These are phyloP conservation scores for Macropus fuliginosus DNA, from an alignment of 2,797 vertebrate genomes.

Conservation along the genomic window DNA sequence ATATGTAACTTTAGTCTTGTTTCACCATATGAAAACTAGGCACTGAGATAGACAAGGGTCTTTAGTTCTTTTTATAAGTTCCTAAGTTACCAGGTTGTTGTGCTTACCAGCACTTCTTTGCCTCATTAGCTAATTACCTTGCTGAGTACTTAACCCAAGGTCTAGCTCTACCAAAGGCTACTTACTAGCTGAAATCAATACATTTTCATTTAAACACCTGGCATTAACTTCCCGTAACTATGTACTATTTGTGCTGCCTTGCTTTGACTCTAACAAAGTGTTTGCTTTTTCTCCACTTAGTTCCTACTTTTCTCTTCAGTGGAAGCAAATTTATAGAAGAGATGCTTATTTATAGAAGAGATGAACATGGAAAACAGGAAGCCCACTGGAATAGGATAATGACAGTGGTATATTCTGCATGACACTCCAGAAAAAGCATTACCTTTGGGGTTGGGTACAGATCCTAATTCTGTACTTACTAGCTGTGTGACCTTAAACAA, in stretches of 20 bases:
- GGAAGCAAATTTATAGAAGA: constrained; percentile 43
- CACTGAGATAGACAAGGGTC: constrained; percentile 47
- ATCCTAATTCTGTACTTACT: not conserved
- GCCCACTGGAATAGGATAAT: not conserved
- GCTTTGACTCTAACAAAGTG: constrained; percentile 72
- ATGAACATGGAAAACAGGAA: not conserved
- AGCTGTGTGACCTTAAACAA: not conserved
- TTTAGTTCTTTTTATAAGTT: constrained; percentile 53
- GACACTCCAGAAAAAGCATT: not conserved
- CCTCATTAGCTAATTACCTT: constrained; percentile 80
- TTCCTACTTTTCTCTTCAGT: constrained; percentile 64
- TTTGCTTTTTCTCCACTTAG: constrained; percentile 75
- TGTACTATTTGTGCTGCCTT: constrained; percentile 78
- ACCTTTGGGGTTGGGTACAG: constrained; percentile 14
- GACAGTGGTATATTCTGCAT: not conserved
- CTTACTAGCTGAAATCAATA: constrained; percentile 81
- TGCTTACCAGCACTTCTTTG: constrained; percentile 68
- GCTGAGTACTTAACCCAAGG: constrained; percentile 75
- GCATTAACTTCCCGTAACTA: constrained; percentile 78
- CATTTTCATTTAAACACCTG: constrained; percentile 79
- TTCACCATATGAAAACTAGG: constrained; percentile 67
- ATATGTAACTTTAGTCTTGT: constrained; percentile 61
- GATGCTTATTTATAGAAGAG: not conserved
- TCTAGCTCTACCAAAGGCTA: constrained; percentile 78
- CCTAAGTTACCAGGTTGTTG: constrained; percentile 69